These are phyloP conservation scores for Bembecia ichneumoniformis DNA, from an alignment of 2,888 invertebrate species.

Conservation along the genomic window DNA sequence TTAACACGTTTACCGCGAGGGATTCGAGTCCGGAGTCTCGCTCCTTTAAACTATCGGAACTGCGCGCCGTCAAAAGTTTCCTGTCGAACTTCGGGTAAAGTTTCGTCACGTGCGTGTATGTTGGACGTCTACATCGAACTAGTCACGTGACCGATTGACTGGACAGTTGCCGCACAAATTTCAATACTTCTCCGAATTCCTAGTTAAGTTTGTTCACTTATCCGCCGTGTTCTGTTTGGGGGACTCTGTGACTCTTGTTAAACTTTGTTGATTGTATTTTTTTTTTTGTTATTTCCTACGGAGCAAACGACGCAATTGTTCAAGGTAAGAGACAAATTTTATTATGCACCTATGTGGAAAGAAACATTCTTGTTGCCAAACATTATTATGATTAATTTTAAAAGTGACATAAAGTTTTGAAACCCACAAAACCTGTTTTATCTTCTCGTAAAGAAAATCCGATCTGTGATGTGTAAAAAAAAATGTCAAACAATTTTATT, in stretches of 20 bases:
- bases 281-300: constrained; percentile 30
- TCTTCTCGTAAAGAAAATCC: background rate
- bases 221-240: constrained; percentile 28
- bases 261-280: constrained; percentile 54
- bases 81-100: constrained; percentile 42
- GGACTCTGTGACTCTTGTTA: constrained; percentile 61
- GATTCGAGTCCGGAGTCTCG: constrained; percentile 2
- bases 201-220: constrained; percentile 35
- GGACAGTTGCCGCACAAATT: constrained; percentile 27
- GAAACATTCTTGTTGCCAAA: background rate
- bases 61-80: constrained; percentile 52
- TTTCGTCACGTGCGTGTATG: constrained; percentile 61
- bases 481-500: background rate
- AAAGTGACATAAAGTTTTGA: too few relatives aligned
- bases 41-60: constrained; percentile 33
- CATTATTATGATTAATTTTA: too few relatives aligned
- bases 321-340: constrained; percentile 35
- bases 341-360: background rate
- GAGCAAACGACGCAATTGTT: constrained; percentile 13
- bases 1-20: constrained; percentile 18
- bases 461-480: background rate
- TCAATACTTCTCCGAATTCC: constrained; percentile 31
- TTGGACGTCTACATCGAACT: constrained; percentile 20
- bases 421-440: background rate
- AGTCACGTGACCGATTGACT: constrained; percentile 38